A percentile compares a stretch with the other conserved stretches of the same genome.
phyloP scores from a whole-genome alignment of 2,797 vertebrate genomes.

The Hoplostethus atlanticus region DNA sequence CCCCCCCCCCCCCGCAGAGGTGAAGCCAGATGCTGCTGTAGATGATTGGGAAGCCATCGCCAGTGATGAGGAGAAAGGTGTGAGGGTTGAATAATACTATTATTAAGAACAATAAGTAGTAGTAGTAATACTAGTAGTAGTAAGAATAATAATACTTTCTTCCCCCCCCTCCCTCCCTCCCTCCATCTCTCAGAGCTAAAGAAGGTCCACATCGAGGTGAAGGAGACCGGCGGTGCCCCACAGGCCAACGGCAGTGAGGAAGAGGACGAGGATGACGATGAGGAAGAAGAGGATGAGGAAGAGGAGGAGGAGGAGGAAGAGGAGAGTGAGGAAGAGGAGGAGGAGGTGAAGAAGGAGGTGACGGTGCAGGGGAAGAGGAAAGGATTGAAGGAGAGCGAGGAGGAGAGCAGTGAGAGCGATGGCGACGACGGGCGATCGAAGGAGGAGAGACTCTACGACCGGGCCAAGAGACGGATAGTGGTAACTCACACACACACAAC shows the following conservation, averaged over 20 bases:
- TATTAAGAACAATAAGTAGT: no score
- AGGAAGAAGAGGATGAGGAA: conserved; percentile 87
- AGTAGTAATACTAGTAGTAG: no score
- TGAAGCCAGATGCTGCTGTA: conserved; percentile 65
- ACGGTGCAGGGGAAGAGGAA: conserved; percentile 68
- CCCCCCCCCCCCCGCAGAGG: conserved; percentile 45
- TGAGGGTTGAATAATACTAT: not conserved
- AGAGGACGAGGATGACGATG: conserved; percentile 89
- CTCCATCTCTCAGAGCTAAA: conserved; percentile 85
- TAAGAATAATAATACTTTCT: no score
- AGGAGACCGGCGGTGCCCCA: conserved; percentile 76
- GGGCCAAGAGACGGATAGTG: conserved; percentile 96
- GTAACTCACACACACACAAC: conserved; percentile 67
- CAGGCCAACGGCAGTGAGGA: conserved; percentile 78
- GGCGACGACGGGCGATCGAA: conserved; percentile 91
- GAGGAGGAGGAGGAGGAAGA: conserved; percentile 88
- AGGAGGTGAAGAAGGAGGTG: conserved; percentile 65
- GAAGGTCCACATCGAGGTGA: conserved; percentile 95
- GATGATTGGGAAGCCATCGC: conserved; percentile 82
- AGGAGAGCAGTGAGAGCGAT: conserved; percentile 87
- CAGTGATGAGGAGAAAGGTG: conserved; percentile 81
- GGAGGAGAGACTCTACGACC: conserved; percentile 93
- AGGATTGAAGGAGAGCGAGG: conserved; percentile 86
- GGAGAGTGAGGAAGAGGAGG: conserved; percentile 82
- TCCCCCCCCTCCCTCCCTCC: not conserved